Conservation (phyloP, 2,113 vertebrate species). For the Rhodinocichla rosea region DNA sequence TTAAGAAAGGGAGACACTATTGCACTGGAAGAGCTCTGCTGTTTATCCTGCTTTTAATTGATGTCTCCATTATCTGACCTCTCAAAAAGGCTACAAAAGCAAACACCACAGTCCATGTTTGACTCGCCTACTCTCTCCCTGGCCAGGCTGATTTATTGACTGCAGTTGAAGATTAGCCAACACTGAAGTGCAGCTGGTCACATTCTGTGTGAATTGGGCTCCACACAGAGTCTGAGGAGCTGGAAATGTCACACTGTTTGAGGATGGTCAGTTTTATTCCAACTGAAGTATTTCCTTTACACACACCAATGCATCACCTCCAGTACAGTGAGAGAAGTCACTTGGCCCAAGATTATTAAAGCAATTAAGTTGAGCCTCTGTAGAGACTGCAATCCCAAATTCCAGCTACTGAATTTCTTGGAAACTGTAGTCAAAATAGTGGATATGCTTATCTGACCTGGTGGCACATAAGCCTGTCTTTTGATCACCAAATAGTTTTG, state of each 20-base stretch:
- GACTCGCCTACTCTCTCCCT: background rate
- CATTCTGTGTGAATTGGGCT: background rate
- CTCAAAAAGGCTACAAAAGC: conserved; percentile 11
- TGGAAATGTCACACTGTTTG: background rate
- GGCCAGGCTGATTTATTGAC: conserved; percentile 2
- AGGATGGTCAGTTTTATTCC: background rate
- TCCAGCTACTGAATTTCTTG: background rate
- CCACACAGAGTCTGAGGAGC: background rate
- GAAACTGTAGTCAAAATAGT: background rate
- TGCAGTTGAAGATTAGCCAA: conserved; percentile 25
- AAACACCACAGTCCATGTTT: conserved; percentile 5
- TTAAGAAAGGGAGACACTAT: background rate
- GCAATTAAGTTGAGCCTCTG: background rate
- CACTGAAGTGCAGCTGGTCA: background rate
- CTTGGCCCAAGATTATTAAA: background rate
- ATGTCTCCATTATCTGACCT: conserved; percentile 5
- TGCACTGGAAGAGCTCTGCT: background rate
- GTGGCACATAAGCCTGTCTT: background rate
- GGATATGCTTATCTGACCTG: background rate
- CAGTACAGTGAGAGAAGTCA: background rate
- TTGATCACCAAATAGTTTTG: background rate
- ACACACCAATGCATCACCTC: background rate
- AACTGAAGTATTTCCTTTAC: background rate
- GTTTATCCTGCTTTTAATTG: conserved; percentile 27
- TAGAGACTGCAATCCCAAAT: background rate